Base-by-base conservation (phyloP, 2,888 invertebrate species). In the Willowsia nigromaculata region DNA sequence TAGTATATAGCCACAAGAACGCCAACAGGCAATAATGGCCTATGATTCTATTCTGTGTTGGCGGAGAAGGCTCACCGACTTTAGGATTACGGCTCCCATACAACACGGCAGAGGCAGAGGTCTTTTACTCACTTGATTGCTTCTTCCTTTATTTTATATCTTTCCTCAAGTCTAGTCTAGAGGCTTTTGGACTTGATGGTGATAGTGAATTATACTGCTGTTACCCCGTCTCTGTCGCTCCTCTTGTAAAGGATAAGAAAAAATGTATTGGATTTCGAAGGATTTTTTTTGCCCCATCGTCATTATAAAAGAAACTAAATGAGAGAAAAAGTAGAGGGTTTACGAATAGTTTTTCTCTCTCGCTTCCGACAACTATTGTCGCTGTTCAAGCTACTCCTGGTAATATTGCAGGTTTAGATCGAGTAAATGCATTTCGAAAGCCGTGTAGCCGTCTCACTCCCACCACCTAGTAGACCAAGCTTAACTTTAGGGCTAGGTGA, bases 251-350 rank as follows among this genome's bases (percentile, higher is more conserved):
- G 11, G 71, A 71, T 25, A 40, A 40, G 71, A 33, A 47, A 84
- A 85, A 78, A 47, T 74, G 74, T 85, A 78, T 85, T 76, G 85
- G 65, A 65, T 85, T 85, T 85, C 25, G 65, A 50, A 85, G 37
- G n/a, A 78, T 1, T 59, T 56, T n/a, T 85, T 85, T 80, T 78
- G 33, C 76, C 59, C 59, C 65, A 80, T 85, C 85, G 47, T 65
- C 37, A 33, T 78, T 37, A 65, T 40, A 37, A 78, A 78, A 65
- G 37, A 65, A 18, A 18, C 27, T 50, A 83, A 68, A 83, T 59
- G 84, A 62, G 30, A 53, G 62, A 30, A 30, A 15, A 30, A 62
- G 62, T 15, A 30, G 40, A 68, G 74, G 40, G 43, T 30, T 76
- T 27, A 76, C 85, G 53, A 43, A 78, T 33, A 65, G 80, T 37